Percentiles rank a stretch among this genome's conserved stretches.
Conservation (phyloP, 2,888 invertebrate species). For the Dendrolimus pini region DNA sequence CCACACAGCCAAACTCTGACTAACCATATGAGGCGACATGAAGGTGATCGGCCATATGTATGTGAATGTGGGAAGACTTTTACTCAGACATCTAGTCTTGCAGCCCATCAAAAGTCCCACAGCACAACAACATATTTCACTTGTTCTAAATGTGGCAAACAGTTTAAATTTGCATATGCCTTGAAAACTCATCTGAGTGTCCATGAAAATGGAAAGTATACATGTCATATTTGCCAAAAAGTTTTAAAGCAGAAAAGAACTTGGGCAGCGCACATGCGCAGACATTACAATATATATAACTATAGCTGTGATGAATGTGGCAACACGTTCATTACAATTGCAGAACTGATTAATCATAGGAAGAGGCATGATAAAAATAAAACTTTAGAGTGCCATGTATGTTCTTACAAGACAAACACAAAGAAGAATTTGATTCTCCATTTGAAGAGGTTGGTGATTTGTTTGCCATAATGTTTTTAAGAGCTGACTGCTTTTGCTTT, state of each 20-base stretch:
- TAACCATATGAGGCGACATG: slow-evolving; percentile 63
- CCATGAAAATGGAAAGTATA: slow-evolving; percentile 47
- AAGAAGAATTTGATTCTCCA: slow-evolving; percentile 59
- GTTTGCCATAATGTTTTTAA: no score
- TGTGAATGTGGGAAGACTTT: slow-evolving; percentile 67
- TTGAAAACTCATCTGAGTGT: slow-evolving; percentile 58
- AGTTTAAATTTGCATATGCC: slow-evolving; percentile 64
- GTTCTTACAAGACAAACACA: slow-evolving; percentile 57
- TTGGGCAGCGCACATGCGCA: slow-evolving; percentile 52
- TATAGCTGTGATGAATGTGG: slow-evolving; percentile 70
- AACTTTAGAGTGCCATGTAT: slow-evolving; percentile 54
- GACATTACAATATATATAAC: slow-evolving; percentile 63
- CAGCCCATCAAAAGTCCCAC: slow-evolving; percentile 61
- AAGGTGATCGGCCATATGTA: slow-evolving; percentile 57
- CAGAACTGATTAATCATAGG: slow-evolving; percentile 61
- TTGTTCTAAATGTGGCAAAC: slow-evolving; percentile 62
- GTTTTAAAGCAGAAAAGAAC: slow-evolving; percentile 54
- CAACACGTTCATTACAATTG: slow-evolving; percentile 59
- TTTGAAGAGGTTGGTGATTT: slow-evolving; percentile 46
- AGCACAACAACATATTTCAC: slow-evolving; percentile 51
- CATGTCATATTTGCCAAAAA: slow-evolving; percentile 59
- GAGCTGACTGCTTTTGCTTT: no score
- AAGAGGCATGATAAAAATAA: slow-evolving; percentile 48
- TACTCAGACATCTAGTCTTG: slow-evolving; percentile 58
- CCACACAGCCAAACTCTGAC: slow-evolving; percentile 65